A percentile compares a stretch with the other conserved stretches of the same genome.
Evolutionary conservation across 2,888 invertebrate genomes (phyloP).

Genomic region (Orchesellides sinensis): DNA sequence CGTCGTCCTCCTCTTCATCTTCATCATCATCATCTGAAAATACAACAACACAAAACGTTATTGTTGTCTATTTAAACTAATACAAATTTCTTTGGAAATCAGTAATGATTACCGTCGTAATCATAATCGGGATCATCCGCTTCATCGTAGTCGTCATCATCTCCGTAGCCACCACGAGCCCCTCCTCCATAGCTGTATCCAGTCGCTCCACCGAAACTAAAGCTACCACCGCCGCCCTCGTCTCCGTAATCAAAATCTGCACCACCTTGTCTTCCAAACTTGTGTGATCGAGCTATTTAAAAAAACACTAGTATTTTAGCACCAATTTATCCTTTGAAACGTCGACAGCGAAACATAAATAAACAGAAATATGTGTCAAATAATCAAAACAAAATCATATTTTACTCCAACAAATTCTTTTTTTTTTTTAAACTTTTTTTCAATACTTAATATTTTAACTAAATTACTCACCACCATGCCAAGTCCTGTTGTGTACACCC

Average conservation of each 20-base stretch:
- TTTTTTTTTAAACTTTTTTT: neutral
- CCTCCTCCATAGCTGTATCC: constrained; percentile 58
- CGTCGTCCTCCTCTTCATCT: constrained; percentile 54
- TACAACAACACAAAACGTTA: constrained; percentile 73
- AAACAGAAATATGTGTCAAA: no score
- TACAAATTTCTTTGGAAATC: no score
- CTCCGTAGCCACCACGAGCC: constrained; percentile 76
- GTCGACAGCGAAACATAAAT: neutral
- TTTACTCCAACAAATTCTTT: neutral
- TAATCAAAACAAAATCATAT: constrained; percentile 8
- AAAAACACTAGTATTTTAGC: neutral
- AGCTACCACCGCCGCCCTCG: constrained; percentile 82
- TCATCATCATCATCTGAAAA: constrained; percentile 68
- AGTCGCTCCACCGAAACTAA: constrained; percentile 76
- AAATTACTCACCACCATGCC: constrained; percentile 87
- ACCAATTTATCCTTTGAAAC: no score
- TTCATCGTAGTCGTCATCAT: constrained; percentile 73
- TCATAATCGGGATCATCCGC: constrained; percentile 66
- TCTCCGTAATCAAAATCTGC: constrained; percentile 81
- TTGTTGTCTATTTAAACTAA: no score
- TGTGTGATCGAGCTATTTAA: constrained; percentile 86
- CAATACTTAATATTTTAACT: neutral
- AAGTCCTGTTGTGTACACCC: constrained; percentile 91
- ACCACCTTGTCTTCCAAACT: constrained; percentile 91
- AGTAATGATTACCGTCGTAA: constrained; percentile 48